phyloP scores from a whole-genome alignment of 1,140 invertebrate species.

The Papilio dardanus region DNA sequence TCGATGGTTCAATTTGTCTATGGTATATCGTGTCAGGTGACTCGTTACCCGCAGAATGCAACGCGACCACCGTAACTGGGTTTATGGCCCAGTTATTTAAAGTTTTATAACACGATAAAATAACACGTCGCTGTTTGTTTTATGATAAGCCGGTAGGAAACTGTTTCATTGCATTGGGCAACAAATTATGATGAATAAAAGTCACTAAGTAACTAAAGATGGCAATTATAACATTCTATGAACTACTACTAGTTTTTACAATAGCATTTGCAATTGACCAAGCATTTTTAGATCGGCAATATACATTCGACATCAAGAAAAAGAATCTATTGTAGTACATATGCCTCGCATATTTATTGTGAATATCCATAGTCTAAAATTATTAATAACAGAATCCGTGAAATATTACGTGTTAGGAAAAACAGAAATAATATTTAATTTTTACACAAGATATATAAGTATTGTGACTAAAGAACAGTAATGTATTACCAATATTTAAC shows the following conservation, averaged over 20 bases:
- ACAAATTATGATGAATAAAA: neutral
- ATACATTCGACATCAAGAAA: no score
- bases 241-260: neutral
- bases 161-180: slow-evolving; percentile 9
- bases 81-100: slow-evolving; percentile 43
- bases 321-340: no score
- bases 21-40: slow-evolving; percentile 17
- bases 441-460: neutral
- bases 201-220: no score
- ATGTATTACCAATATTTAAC: slow-evolving; percentile 12
- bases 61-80: slow-evolving; percentile 40
- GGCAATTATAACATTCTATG: neutral
- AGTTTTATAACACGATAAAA: slow-evolving; percentile 44
- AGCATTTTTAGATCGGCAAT: neutral
- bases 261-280: neutral
- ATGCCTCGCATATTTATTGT: no score
- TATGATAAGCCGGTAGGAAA: slow-evolving; percentile 39
- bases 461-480: neutral
- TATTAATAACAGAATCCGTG: no score
- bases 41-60: slow-evolving; percentile 36
- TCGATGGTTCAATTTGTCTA: slow-evolving; percentile 3
- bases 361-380: no score
- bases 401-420: no score
- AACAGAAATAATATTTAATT: neutral
- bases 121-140: slow-evolving; percentile 38